Evolutionary conservation across 2,113 vertebrate genomes (phyloP).

Genomic region (Oryzias melastigma): DNA sequence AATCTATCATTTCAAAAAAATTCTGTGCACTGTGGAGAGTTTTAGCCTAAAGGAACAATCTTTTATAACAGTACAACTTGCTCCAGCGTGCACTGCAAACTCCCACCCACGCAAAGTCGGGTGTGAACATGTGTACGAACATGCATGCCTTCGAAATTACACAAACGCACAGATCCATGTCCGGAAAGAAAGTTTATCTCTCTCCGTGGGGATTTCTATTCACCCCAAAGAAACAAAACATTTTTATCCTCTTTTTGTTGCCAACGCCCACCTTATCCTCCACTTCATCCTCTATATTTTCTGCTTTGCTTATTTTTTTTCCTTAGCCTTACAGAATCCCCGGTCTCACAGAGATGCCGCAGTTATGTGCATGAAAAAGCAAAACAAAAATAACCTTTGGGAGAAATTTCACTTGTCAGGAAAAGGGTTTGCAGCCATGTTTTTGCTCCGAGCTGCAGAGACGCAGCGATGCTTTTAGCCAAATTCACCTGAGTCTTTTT

Average conservation of each 20-base stretch:
- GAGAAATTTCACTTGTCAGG: neutral
- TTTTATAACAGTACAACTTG: slow-evolving; percentile 39
- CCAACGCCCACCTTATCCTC: slow-evolving; percentile 1
- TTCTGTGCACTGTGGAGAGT: slow-evolving; percentile 11
- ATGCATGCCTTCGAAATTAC: slow-evolving; percentile 3
- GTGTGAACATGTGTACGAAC: slow-evolving; percentile 11
- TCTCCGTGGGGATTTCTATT: slow-evolving; percentile 21
- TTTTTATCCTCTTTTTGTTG: slow-evolving; percentile 11
- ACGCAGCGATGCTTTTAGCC: neutral
- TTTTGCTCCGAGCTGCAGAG: neutral
- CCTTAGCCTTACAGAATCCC: neutral
- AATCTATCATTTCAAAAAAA: slow-evolving; percentile 14
- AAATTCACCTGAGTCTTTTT: slow-evolving; percentile 3
- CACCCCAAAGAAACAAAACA: slow-evolving; percentile 10
- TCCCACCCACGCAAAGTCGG: slow-evolving; percentile 34
- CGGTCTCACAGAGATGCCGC: slow-evolving; percentile 2
- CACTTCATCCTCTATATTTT: slow-evolving; percentile 12
- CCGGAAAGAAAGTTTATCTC: slow-evolving; percentile 25
- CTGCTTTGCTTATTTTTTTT: slow-evolving; percentile 1
- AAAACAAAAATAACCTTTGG: neutral
- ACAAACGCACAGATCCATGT: slow-evolving; percentile 10
- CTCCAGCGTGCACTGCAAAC: slow-evolving; percentile 31
- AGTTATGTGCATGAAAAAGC: neutral
- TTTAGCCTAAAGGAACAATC: slow-evolving; percentile 38
- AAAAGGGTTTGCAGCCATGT: neutral